These are phyloP conservation scores for Plagodis pulveraria DNA, from an alignment of 2,888 invertebrate species.

Conservation along the genomic window DNA sequence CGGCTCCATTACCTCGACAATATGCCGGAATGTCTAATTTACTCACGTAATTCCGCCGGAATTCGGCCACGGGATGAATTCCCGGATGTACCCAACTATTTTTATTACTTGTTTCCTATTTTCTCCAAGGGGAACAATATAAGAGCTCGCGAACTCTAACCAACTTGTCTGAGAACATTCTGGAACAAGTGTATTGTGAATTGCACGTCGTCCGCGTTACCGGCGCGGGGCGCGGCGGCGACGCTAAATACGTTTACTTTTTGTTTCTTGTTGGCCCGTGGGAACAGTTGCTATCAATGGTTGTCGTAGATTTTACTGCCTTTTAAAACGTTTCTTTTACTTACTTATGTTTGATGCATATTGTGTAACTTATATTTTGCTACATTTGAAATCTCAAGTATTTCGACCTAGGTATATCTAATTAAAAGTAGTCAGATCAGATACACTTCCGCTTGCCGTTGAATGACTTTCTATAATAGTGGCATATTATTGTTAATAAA, in stretches of 20 bases:
- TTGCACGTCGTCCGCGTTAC: constrained; percentile 64
- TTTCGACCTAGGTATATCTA: too few relatives aligned
- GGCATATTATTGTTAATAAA: too few relatives aligned
- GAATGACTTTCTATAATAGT: too few relatives aligned
- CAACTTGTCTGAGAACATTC: constrained; percentile 70
- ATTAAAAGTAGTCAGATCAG: too few relatives aligned
- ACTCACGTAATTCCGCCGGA: constrained; percentile 82
- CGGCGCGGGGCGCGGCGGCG: constrained; percentile 19
- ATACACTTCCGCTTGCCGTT: too few relatives aligned
- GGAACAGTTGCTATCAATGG: constrained; percentile 46
- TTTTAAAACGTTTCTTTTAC: neutral
- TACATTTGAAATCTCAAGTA: too few relatives aligned
- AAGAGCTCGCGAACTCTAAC: constrained; percentile 67
- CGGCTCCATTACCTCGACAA: constrained; percentile 75
- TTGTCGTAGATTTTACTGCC: neutral
- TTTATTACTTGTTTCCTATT: constrained; percentile 84
- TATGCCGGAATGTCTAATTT: constrained; percentile 83
- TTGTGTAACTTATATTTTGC: too few relatives aligned
- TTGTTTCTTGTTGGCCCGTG: constrained; percentile 54
- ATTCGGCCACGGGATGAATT: constrained; percentile 70
- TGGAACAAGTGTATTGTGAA: constrained; percentile 74
- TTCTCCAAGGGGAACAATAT: constrained; percentile 77
- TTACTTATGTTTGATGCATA: too few relatives aligned
- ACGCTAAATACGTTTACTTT: constrained; percentile 56
- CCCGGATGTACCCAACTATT: constrained; percentile 76